These are phyloP conservation scores for Eueremaeus valkanovi DNA, from an alignment of 2,888 invertebrate species.

Conservation along the genomic window DNA sequence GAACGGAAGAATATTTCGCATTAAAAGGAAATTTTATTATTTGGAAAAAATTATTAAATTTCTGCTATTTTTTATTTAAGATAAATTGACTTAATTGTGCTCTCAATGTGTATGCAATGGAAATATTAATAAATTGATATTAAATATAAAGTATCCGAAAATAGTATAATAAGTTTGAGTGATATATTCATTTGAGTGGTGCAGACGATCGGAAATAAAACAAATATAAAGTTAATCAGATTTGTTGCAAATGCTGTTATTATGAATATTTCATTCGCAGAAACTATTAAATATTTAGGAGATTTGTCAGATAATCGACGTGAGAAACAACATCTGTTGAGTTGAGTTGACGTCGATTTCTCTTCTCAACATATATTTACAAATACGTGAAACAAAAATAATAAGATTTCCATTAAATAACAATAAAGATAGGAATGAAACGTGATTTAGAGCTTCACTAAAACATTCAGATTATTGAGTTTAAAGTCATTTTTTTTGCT, in stretches of 20 bases:
- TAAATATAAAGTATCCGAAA: too few relatives aligned
- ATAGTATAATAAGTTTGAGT: too few relatives aligned
- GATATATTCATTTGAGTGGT: too few relatives aligned
- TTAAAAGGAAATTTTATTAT: too few relatives aligned
- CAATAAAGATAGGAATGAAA: neutral
- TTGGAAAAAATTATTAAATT: too few relatives aligned
- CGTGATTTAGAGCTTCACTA: slow-evolving; percentile 3
- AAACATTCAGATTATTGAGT: neutral
- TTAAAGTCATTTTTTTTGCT: neutral
- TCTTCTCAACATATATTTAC: neutral
- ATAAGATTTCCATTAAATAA: neutral
- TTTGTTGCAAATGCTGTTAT: neutral
- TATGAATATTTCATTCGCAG: neutral
- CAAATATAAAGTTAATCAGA: neutral
- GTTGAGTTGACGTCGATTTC: neutral
- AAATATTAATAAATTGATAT: too few relatives aligned
- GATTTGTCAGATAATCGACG: neutral
- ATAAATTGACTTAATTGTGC: too few relatives aligned
- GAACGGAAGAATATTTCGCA: too few relatives aligned
- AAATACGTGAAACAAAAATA: neutral
- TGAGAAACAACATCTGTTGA: slow-evolving; percentile 10
- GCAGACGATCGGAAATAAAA: too few relatives aligned
- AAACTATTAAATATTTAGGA: neutral
- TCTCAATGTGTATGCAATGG: too few relatives aligned
- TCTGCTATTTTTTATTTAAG: too few relatives aligned